phyloP scores from a whole-genome alignment of 2,113 vertebrate genomes.

The Anhinga anhinga region DNA sequence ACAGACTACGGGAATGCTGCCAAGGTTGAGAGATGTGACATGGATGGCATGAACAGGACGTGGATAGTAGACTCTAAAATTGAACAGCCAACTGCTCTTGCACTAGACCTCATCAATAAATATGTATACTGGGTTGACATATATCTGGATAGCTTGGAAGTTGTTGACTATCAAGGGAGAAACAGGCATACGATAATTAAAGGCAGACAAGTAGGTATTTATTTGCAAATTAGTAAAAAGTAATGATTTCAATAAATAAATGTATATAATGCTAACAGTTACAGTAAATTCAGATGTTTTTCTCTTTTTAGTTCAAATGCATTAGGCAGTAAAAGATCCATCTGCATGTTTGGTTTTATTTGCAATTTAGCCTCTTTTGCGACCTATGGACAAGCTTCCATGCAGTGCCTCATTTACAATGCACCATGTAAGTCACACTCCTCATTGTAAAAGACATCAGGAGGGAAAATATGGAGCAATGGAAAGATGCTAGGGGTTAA shows the following conservation, averaged over 20 bases:
- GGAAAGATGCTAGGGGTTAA: neutral
- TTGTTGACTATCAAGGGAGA: conserved; percentile 92
- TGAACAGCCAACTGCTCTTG: conserved; percentile 89
- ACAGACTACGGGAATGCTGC: conserved; percentile 91
- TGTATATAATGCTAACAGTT: neutral
- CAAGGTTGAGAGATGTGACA: conserved; percentile 95
- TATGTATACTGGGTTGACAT: conserved; percentile 96
- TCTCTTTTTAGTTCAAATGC: neutral
- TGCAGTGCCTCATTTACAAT: neutral
- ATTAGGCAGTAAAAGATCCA: neutral
- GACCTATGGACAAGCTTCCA: neutral
- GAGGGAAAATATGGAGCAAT: neutral
- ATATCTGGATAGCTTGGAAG: conserved; percentile 92
- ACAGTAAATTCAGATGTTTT: neutral
- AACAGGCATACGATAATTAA: conserved; percentile 87
- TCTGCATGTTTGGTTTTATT: neutral
- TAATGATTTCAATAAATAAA: neutral
- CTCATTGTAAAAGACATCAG: neutral
- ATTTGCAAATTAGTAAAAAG: neutral
- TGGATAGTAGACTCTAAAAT: conserved; percentile 87
- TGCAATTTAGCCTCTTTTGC: neutral
- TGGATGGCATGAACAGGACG: conserved; percentile 94
- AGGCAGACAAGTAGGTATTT: conserved; percentile 86
- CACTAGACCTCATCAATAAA: conserved; percentile 91
- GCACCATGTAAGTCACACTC: neutral